Evolutionary conservation across 2,888 invertebrate species (phyloP), one percentile per base, ranked within the genome.

Genomic region (Hemicrepidius hirtus): DNA sequence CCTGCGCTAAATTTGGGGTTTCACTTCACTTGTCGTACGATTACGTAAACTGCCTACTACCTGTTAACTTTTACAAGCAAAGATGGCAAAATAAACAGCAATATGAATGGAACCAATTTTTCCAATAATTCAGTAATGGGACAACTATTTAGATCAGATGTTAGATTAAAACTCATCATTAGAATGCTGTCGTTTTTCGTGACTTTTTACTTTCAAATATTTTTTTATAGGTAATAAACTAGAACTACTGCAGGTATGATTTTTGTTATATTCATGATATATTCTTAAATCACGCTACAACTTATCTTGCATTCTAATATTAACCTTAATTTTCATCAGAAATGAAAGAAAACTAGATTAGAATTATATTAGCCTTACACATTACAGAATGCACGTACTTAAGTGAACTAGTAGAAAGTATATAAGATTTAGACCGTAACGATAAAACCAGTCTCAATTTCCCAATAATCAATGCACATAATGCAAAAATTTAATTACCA

Each of bases 381-480:
- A 37, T 49, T 50, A 35, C 35, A 35, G 37, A 40, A 10, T 50
- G 50, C 13, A 64, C 35, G 64, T 64, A 64, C 35, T 50, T 64
- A 37, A 32, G 35, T 7, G 18, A 46, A 57, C 66, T 32, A 46
- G 41, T 66, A 66, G 66, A 66, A 66, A 66, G 66, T 66, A 40
- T 66, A 40, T 28, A 66, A 46, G 44, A 55, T 66, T 44, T 41
- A 66, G 66, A 66, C 37, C 66, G 57, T 28, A 57, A 66, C 66
- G 50, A 46, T n/a, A n/a, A 66, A 66, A 66, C 55, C 66, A 66
- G 57, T 66, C 40, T 66, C 44, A 40, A 41, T 66, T 66, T 66
- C 53, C 57, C 55, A 66, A 66, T 66, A 57, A 53, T 65, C 64
- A 65, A 65, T 57, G 57, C 7, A 46, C 28, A 12, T 28, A 32